These are phyloP conservation scores for Nicator chloris DNA, from an alignment of 2,113 vertebrate species.

Conservation along the genomic window DNA sequence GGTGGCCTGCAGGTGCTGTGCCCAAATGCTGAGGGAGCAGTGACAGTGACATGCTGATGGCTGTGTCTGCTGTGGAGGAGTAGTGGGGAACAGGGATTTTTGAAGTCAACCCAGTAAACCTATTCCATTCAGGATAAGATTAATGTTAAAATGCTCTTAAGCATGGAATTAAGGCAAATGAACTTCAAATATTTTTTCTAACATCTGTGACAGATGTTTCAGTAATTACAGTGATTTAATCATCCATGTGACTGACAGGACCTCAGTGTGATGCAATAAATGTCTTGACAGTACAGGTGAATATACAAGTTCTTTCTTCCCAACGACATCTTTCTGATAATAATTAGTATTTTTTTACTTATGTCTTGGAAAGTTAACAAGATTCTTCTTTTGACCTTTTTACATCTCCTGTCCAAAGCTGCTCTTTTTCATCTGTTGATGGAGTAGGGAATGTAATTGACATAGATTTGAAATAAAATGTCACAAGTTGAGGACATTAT, in stretches of 20 bases:
- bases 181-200: not conserved
- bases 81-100: not conserved
- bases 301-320: not conserved
- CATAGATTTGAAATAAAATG: not conserved
- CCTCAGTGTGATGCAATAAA: not conserved
- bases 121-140: not conserved
- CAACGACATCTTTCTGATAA: not conserved
- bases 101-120: not conserved
- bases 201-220: not conserved
- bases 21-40: not conserved
- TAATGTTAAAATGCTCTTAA: not conserved
- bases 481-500: not conserved
- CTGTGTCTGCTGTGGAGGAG: not conserved
- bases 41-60: not conserved
- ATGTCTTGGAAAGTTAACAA: not conserved
- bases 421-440: not conserved
- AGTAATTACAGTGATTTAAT: not conserved
- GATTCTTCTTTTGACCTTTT: not conserved
- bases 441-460: not conserved
- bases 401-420: not conserved
- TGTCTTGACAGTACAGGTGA: not conserved
- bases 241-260: not conserved
- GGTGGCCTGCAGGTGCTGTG: not conserved
- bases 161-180: not conserved
- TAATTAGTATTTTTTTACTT: not conserved